These are phyloP conservation scores for Caenorhabditis latens DNA, from an alignment of 1,140 invertebrate genomes.

Conservation along the genomic window DNA sequence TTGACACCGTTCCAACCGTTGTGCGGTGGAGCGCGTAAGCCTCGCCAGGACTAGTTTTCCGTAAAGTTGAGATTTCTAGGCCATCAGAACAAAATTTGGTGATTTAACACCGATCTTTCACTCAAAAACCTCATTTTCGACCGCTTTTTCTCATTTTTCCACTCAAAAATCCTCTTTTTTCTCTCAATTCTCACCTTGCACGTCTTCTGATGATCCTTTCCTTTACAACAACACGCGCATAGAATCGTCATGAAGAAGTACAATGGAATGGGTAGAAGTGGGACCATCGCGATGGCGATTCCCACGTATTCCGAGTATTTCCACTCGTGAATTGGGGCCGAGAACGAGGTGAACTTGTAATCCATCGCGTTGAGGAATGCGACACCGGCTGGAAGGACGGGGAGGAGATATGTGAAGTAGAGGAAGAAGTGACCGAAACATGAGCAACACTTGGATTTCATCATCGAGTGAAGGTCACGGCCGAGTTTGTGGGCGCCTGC, in stretches of 20 bases:
- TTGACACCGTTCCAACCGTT: too few relatives aligned
- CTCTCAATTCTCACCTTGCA: slow-evolving; percentile 36
- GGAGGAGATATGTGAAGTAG: slow-evolving; percentile 74
- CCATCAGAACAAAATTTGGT: too few relatives aligned
- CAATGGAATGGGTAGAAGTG: slow-evolving; percentile 74
- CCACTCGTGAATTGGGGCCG: slow-evolving; percentile 71
- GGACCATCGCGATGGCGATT: slow-evolving; percentile 71
- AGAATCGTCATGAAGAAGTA: slow-evolving; percentile 70
- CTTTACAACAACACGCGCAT: slow-evolving; percentile 66
- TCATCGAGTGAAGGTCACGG: slow-evolving; percentile 73
- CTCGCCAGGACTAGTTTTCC: too few relatives aligned
- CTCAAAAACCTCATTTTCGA: too few relatives aligned
- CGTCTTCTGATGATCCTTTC: slow-evolving; percentile 34
- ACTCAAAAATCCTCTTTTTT: too few relatives aligned
- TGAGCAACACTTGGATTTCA: slow-evolving; percentile 72
- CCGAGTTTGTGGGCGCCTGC: slow-evolving; percentile 74
- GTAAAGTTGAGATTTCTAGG: too few relatives aligned
- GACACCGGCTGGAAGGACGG: slow-evolving; percentile 63
- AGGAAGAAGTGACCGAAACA: slow-evolving; percentile 74
- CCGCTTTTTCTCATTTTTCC: too few relatives aligned
- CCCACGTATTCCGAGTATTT: slow-evolving; percentile 73
- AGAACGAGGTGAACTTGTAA: slow-evolving; percentile 72
- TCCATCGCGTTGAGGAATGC: slow-evolving; percentile 73
- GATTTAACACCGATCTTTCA: too few relatives aligned
- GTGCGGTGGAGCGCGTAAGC: too few relatives aligned